Base-by-base conservation (phyloP, 2,888 invertebrate genomes). In the Cancer borealis region DNA sequence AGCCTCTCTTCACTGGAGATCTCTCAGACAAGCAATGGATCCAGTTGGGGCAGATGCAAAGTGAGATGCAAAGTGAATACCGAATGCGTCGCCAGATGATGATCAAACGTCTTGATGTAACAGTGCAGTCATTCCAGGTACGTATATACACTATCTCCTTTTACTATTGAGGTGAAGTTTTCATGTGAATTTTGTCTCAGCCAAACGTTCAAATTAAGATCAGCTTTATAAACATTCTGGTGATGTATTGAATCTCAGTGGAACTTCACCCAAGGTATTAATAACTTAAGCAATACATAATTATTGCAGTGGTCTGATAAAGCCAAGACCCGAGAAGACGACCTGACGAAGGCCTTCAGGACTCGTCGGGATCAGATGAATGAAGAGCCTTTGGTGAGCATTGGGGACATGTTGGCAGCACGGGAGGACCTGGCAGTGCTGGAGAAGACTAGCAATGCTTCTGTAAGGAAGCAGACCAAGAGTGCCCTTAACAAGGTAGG, bases 51-150 rank as follows among this genome's bases (percentile, higher is more conserved):
- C 97, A 97, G 8, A 96, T 98, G 0, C 98, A 98, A 96, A 97
- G 97, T 0, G 98, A 98, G 95, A 97, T 99, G 96, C 97, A 97
- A 93, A 97, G 97, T 21, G 99, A 99, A 96, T 99, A 99, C 96
- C 97, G 97, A 96, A 97, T 98, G 95, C 97, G 99, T 91, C 97
- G 99, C 94, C 98, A 99, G 96, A 98, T 99, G 97, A 97, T 99
- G 96, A 97, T 99, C 8, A 99, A 99, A 92, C 97, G 99, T 91
- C 97, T 99, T 66, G 99, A 99, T 96, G 99, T 99, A 95, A 99
- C 99, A 0, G 98, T 99, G 96, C 98, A 99, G 96, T 99, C 99
- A 93, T 99, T 99, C 96, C 98, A 99, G 97, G 98, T 98, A 96
- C 96, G 92, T 92, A 88, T 88, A 91, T 96, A 26, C 54, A 54